phyloP scores from a whole-genome alignment of 1,140 invertebrate genomes.

The Brachionus asplanchnoidis region DNA sequence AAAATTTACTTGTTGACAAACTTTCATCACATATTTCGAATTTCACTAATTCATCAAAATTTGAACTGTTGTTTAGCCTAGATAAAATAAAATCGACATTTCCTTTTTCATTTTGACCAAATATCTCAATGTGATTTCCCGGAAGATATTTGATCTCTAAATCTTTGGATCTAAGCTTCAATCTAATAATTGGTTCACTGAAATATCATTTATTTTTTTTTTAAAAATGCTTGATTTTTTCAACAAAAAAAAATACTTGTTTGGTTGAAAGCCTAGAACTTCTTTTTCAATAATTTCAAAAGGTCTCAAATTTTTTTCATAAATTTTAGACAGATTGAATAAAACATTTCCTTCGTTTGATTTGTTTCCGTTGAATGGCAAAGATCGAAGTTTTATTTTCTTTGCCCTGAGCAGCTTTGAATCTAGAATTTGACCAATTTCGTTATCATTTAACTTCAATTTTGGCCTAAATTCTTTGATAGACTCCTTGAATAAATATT shows the following conservation, averaged over 20 bases:
- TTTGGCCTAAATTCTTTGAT: neutral
- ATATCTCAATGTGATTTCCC: slow-evolving; percentile 87
- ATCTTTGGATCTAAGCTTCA: slow-evolving; percentile 58
- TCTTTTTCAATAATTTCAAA: slow-evolving; percentile 14
- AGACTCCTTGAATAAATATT: neutral
- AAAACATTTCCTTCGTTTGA: neutral
- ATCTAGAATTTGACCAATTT: neutral
- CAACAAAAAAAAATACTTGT: slow-evolving; percentile 55
- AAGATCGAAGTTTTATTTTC: neutral
- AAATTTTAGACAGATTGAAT: neutral
- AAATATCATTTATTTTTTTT: neutral
- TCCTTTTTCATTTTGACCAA: slow-evolving; percentile 72
- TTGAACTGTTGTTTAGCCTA: slow-evolving; percentile 64
- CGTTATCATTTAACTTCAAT: neutral
- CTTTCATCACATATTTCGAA: slow-evolving; percentile 79
- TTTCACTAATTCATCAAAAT: slow-evolving; percentile 70
- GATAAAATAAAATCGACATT: slow-evolving; percentile 74
- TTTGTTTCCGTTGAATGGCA: neutral
- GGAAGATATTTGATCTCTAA: slow-evolving; percentile 66
- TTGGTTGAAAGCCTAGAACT: slow-evolving; percentile 52
- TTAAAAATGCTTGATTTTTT: slow-evolving; percentile 52
- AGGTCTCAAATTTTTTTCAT: neutral
- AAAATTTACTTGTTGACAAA: slow-evolving; percentile 59
- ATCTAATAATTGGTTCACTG: slow-evolving; percentile 64
- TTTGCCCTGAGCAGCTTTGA: neutral